Evolutionary conservation across 2,113 vertebrate species (phyloP).

Genomic region (Aramus guarauna): DNA sequence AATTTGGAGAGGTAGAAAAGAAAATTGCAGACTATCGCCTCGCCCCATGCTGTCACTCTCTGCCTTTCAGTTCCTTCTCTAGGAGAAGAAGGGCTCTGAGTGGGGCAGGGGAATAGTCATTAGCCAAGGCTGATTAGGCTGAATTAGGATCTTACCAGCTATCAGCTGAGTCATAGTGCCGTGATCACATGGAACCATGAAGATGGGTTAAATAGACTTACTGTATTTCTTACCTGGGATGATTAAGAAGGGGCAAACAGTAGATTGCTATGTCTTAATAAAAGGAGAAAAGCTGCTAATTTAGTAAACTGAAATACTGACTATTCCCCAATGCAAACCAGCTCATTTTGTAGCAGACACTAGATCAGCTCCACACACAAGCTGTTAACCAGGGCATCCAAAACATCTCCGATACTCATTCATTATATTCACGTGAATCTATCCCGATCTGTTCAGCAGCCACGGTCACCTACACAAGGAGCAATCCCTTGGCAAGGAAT

Average conservation of each 20-base stretch:
- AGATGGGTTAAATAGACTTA: neutral
- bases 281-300: neutral
- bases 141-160: neutral
- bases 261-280: neutral
- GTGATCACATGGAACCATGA: neutral
- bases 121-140: neutral
- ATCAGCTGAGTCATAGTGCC: neutral
- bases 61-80: neutral
- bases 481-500: neutral
- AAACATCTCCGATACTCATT: neutral
- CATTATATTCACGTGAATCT: neutral
- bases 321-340: neutral
- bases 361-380: neutral
- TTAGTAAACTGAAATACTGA: neutral
- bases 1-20: neutral
- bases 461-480: neutral
- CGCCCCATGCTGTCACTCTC: neutral
- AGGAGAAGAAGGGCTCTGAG: neutral
- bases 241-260: neutral
- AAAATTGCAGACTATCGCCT: neutral
- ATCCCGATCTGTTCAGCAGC: neutral
- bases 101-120: too few relatives aligned
- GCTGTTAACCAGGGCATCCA: neutral
- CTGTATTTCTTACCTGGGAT: neutral
- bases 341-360: neutral